phyloP scores from a whole-genome alignment of 2,113 vertebrate species.

The Mormoops blainvillei region DNA sequence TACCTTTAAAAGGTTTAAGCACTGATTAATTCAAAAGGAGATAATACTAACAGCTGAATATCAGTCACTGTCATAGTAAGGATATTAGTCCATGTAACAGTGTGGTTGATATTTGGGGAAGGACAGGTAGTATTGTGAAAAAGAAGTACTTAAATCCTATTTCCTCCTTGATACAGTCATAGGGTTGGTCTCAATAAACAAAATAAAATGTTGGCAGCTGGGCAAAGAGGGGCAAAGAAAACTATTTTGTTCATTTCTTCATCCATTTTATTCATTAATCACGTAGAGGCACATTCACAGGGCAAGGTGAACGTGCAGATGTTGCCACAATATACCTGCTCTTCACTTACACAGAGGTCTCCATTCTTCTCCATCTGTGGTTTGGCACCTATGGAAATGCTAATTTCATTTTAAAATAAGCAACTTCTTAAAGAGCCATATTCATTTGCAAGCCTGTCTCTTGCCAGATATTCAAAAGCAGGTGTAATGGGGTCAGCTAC shows the following conservation, averaged over 20 bases:
- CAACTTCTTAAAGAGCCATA: constrained; percentile 61
- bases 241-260: background rate
- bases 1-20: background rate
- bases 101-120: background rate
- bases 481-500: constrained; percentile 64
- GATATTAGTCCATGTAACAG: background rate
- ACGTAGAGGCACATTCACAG: background rate
- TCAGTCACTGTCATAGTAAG: background rate
- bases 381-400: constrained; percentile 59
- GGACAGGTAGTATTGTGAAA: background rate
- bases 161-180: background rate
- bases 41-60: background rate
- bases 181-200: background rate
- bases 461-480: constrained; percentile 70
- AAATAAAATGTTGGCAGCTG: background rate
- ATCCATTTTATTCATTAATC: background rate
- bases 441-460: constrained; percentile 50
- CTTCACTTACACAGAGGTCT: constrained; percentile 31
- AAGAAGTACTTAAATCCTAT: background rate
- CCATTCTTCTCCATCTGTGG: background rate
- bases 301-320: background rate
- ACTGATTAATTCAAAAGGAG: background rate
- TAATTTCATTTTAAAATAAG: constrained; percentile 68
- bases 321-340: background rate
- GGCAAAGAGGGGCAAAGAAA: background rate